Evolutionary conservation across 1,140 invertebrate genomes (phyloP), one percentile per base, ranked within the genome.

Genomic region (Stegodyphus dumicola): DNA sequence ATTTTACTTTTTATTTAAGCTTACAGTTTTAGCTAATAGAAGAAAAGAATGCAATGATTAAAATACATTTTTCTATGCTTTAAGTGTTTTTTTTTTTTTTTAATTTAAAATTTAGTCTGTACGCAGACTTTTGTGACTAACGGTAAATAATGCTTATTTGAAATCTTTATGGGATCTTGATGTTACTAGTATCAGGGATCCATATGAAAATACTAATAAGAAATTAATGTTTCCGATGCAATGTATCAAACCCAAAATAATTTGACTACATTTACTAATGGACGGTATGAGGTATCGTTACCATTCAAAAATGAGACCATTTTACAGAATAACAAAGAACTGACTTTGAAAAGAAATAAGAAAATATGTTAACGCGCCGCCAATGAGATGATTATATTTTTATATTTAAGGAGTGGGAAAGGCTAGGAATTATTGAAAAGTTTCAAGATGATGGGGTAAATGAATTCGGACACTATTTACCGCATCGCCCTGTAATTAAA

Each of bases 401-500:
- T 9, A n/a, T 73, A 6, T 73, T 73, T 53, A 73, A 73, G 6
- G 70, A 73, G 48, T 73, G 51, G 33, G 70, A 73, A 48, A 73
- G 48, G 10, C 48, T 51, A 49, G 48, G 48, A 73, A 73, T 87
- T 9, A 87, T 87, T 51, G 87, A 87, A 67, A 10, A n/a, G 87
- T 87, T 33, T 65, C 2, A n/a, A n/a, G 10, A 11, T 51, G 48
- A 73, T 10, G 70, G 48, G 48, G 7, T 53, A 48, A 15, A 49
- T 49, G 51, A 33, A 9, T 6, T 49, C 6, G 76, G 66, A 13
- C 80, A 89, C 51, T 89, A 88, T 60, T 53, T 89, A 11, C 88
- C 88, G 0, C 89, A 89, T 77, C 81, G 85, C 0, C 54, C 88
- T 0, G 87, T 89, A 2, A 64, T 88, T 15, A 88, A 89, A 76